Conservation (phyloP, 2,888 invertebrate species). For the Matsumyia berberina region DNA sequence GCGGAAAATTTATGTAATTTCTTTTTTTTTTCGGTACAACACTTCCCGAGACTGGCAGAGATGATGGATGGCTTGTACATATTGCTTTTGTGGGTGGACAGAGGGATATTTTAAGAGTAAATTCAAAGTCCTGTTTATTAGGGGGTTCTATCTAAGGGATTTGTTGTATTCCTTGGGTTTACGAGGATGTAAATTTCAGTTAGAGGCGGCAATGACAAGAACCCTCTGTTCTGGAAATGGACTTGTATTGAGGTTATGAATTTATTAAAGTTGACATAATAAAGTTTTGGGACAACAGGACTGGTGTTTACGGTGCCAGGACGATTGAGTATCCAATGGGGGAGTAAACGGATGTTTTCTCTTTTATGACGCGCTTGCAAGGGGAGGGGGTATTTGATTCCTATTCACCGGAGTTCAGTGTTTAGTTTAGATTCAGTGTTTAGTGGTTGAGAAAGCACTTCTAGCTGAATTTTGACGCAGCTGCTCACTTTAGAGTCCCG, state of each 20-base stretch:
- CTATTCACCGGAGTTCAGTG: no score
- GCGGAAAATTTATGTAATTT: slow-evolving; percentile 16
- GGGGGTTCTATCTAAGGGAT: not conserved
- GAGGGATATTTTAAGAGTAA: not conserved
- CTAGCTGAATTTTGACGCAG: no score
- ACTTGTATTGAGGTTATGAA: not conserved
- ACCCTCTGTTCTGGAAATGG: not conserved
- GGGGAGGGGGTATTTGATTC: no score
- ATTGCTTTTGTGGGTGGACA: not conserved
- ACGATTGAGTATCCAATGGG: no score
- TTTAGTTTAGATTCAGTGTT: no score
- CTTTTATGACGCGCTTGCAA: no score
- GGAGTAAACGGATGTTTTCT: no score
- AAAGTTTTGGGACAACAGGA: not conserved
- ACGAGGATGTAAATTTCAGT: not conserved
- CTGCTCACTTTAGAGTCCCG: no score
- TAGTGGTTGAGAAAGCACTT: no score
- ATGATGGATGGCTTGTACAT: slow-evolving; percentile 8
- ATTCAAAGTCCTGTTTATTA: not conserved
- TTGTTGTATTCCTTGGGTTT: not conserved
- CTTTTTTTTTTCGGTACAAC: not conserved
- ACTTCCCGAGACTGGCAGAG: not conserved
- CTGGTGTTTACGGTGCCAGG: no score
- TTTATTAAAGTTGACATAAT: not conserved
- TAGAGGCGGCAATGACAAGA: not conserved